Evolutionary conservation across 1,140 invertebrate genomes (phyloP), one percentile per base, ranked within the genome.

Genomic region (Papilio xuthus): DNA sequence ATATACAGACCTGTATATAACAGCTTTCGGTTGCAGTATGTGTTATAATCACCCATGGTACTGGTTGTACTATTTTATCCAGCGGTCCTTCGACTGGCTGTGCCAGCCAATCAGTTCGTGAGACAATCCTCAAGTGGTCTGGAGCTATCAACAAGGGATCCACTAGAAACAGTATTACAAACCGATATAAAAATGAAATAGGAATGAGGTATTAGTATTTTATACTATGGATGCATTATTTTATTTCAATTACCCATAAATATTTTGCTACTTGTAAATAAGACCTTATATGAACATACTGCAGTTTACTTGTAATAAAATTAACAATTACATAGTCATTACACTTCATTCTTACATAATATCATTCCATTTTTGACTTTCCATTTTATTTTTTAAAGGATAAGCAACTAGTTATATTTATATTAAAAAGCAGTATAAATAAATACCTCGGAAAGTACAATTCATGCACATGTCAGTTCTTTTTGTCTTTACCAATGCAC

Each of bases 71-170:
- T 2, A 96, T 82, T 41, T 84, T 88, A 8, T 89, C 88, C 10
- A 95, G 78, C 1, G 82, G 32, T 15, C 87, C 83, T 2, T 89
- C 89, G 0, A 95, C 93, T 0, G 96, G 94, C 78, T 96, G 95
- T 0, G 96, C 96, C 2, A 95, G 82, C 96, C 96, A 97, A 77
- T 95, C 95, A 0, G 80, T 80, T 10, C 93, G 79, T 0, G 89
- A 86, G 0, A 94, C 90, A 81, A 94, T 89, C 41, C 92, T 85
- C 23, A 93, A 78, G 41, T 92, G 87, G 20, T 87, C 84, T 1
- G 86, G 86, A 12, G 92, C 86, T 73, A 88, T 85, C 60, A 93
- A 53, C 71, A 92, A 77, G 2, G 89, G 85, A 77, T 89, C 84
- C 75, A 77, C 88, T 92, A 73, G 89, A 90, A 78, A 44, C 12